Conservation (phyloP, 2,888 invertebrate species). For the Andrena bicolor region DNA sequence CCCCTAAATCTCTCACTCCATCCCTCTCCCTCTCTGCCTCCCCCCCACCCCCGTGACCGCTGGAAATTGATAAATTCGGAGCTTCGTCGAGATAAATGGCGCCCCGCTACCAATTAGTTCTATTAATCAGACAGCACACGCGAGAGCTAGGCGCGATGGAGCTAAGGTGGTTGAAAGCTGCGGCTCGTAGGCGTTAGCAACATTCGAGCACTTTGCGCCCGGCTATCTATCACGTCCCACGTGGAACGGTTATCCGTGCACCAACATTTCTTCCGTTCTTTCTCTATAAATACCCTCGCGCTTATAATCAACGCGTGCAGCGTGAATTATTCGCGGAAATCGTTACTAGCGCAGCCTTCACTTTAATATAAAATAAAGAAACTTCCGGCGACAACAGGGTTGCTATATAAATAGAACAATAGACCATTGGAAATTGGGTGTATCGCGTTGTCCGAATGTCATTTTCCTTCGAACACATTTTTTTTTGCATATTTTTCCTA, state of each 20-base stretch:
- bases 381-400: too few relatives aligned
- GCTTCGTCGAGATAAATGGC: constrained; percentile 38
- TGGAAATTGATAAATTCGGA: constrained; percentile 54
- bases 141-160: not conserved
- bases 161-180: constrained; percentile 2
- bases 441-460: not conserved
- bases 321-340: constrained; percentile 43
- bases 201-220: constrained; percentile 40
- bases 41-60: not conserved
- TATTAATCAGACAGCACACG: constrained; percentile 33
- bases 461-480: not conserved
- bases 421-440: too few relatives aligned
- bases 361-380: not conserved
- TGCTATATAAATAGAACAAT: too few relatives aligned
- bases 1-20: not conserved
- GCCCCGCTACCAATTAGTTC: constrained; percentile 42
- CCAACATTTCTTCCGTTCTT: constrained; percentile 6
- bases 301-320: constrained; percentile 44
- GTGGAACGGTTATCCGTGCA: constrained; percentile 35
- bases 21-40: too few relatives aligned
- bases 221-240: constrained; percentile 57
- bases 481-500: not conserved
- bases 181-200: constrained; percentile 41
- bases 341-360: not conserved
- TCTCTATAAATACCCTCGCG: constrained; percentile 26